A percentile compares a stretch with the other conserved stretches of the same genome.
Evolutionary conservation across 2,888 invertebrate species (phyloP).

Genomic region (Epinotia nisella): DNA sequence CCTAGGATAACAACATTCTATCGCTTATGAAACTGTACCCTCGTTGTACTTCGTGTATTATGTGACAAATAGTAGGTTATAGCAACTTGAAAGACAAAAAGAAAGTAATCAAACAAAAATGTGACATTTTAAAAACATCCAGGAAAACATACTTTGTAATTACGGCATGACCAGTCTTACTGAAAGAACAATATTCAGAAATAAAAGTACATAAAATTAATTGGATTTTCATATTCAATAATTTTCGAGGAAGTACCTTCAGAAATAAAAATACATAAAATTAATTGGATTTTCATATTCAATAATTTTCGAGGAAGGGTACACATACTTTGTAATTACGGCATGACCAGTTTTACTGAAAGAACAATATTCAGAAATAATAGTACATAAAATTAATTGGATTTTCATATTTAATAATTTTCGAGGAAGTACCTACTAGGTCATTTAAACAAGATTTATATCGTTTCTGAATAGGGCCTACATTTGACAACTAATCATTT

Average conservation of each 20-base stretch:
- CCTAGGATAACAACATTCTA: no score
- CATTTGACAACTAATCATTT: neutral
- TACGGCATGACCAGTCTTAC: slow-evolving; percentile 59
- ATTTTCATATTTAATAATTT: slow-evolving; percentile 1
- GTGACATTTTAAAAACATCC: slow-evolving; percentile 39
- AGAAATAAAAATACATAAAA: slow-evolving; percentile 22
- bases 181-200: slow-evolving; percentile 51
- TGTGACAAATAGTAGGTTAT: no score
- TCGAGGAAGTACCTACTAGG: neutral
- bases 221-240: neutral
- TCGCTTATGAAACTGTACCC: no score
- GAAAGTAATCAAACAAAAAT: slow-evolving; percentile 30
- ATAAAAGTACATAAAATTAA: slow-evolving; percentile 25
- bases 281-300: slow-evolving; percentile 7
- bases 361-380: slow-evolving; percentile 51
- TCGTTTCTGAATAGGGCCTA: neutral
- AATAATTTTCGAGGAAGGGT: slow-evolving; percentile 46
- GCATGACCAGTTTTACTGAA: slow-evolving; percentile 56
- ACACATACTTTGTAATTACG: slow-evolving; percentile 56
- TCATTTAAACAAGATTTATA: neutral
- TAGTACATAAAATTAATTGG: slow-evolving; percentile 17
- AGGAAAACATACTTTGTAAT: slow-evolving; percentile 55
- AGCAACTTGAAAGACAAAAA: neutral
- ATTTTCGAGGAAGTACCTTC: neutral
- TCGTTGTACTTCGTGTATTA: no score